phyloP scores from a whole-genome alignment of 1,140 invertebrate species.

The Magallana gigas region DNA sequence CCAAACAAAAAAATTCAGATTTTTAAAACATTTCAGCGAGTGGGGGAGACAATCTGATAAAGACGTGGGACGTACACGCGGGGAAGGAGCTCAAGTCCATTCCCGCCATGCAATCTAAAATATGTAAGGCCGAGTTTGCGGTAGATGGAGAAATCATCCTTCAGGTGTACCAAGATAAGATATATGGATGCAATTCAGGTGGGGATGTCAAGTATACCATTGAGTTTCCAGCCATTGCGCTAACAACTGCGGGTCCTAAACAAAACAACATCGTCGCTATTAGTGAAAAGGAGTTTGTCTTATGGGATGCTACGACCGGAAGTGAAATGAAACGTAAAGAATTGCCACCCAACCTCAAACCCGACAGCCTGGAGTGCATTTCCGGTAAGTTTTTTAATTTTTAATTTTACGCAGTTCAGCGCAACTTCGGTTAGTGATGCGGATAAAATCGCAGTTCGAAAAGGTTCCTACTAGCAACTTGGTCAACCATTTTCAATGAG shows the following conservation, averaged over 20 bases:
- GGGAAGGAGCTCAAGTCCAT: neutral
- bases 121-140: neutral
- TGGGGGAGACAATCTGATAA: neutral
- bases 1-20: neutral
- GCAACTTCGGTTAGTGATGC: too few relatives aligned
- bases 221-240: neutral
- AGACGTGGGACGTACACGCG: slow-evolving; percentile 1
- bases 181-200: neutral
- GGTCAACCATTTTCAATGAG: too few relatives aligned
- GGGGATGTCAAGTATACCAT: neutral
- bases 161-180: neutral
- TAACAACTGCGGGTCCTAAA: neutral
- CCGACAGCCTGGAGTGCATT: neutral
- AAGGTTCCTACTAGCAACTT: too few relatives aligned
- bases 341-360: neutral
- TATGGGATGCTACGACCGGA: neutral
- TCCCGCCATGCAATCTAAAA: neutral
- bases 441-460: too few relatives aligned
- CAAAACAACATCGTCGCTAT: neutral
- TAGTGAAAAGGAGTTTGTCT: neutral
- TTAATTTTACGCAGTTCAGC: too few relatives aligned
- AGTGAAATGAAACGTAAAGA: neutral
- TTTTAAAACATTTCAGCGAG: neutral
- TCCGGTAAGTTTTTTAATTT: neutral
- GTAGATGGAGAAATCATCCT: neutral